A percentile compares a stretch with the other conserved stretches of the same genome.
phyloP scores from a whole-genome alignment of 2,888 invertebrate species.

The Trissoscelio sp. region DNA sequence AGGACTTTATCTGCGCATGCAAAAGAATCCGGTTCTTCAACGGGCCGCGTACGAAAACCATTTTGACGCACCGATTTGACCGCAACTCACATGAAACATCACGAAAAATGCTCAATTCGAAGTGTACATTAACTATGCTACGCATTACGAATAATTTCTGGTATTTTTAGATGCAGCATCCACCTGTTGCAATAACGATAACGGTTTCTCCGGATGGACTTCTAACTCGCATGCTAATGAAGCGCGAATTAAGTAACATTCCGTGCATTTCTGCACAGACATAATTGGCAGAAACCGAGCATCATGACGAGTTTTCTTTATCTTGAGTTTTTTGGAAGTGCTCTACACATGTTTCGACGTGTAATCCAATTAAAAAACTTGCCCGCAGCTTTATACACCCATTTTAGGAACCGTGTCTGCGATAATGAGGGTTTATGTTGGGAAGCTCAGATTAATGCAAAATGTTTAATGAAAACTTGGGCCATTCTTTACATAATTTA shows the following conservation, averaged over 20 bases:
- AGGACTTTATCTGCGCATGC: slow-evolving; percentile 35
- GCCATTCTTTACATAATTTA: no score
- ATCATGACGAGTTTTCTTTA: slow-evolving; percentile 34
- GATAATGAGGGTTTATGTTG: no score
- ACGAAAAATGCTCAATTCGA: slow-evolving; percentile 12
- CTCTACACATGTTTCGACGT: slow-evolving; percentile 1
- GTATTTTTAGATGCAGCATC: background rate
- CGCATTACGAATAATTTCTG: slow-evolving; percentile 5
- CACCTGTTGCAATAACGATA: slow-evolving; percentile 47
- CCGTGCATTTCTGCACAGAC: slow-evolving; percentile 16
- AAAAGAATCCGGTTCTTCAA: slow-evolving; percentile 44
- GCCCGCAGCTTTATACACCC: slow-evolving; percentile 29
- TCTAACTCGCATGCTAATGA: slow-evolving; percentile 39
- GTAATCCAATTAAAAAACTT: slow-evolving; percentile 43
- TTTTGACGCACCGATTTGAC: slow-evolving; percentile 21
- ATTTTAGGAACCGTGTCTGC: slow-evolving; percentile 37
- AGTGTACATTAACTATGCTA: background rate
- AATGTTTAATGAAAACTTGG: no score
- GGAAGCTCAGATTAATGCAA: no score
- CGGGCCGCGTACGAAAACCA: slow-evolving; percentile 9
- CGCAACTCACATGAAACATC: background rate
- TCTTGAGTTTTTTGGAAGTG: slow-evolving; percentile 14
- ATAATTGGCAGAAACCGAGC: slow-evolving; percentile 49
- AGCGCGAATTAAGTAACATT: slow-evolving; percentile 43
- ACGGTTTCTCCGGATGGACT: slow-evolving; percentile 19